phyloP scores from a whole-genome alignment of 2,113 vertebrate species.

The Alligator sinensis region DNA sequence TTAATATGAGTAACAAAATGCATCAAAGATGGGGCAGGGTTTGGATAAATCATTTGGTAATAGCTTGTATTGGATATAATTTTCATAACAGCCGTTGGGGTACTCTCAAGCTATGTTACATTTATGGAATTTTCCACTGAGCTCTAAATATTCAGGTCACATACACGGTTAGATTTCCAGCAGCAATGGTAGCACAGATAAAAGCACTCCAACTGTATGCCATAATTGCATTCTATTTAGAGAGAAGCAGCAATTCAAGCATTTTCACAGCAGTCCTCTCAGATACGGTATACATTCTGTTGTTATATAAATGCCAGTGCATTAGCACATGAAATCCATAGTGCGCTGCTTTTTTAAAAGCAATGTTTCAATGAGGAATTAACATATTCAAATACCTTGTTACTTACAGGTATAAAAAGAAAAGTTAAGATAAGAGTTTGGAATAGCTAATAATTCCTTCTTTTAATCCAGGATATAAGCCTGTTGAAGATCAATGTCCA shows the following conservation, averaged over 20 bases:
- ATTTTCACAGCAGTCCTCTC: slow-evolving; percentile 73
- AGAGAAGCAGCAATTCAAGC: slow-evolving; percentile 50
- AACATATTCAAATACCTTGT: neutral
- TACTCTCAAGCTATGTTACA: slow-evolving; percentile 47
- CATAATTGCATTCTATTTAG: slow-evolving; percentile 76
- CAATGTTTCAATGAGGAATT: slow-evolving; percentile 13
- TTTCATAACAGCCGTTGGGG: slow-evolving; percentile 47
- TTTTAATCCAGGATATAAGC: neutral
- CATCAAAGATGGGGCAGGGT: neutral
- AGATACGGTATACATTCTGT: slow-evolving; percentile 49
- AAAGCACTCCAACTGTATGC: slow-evolving; percentile 68
- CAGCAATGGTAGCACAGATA: slow-evolving; percentile 72
- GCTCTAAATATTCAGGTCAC: slow-evolving; percentile 78
- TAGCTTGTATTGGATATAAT: slow-evolving; percentile 7
- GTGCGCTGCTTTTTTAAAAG: slow-evolving; percentile 2
- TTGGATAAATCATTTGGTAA: slow-evolving; percentile 20
- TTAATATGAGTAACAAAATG: slow-evolving; percentile 20
- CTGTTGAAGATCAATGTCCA: neutral
- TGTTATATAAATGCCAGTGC: slow-evolving; percentile 66
- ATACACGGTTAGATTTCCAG: slow-evolving; percentile 75
- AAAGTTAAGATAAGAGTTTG: neutral
- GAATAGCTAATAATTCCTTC: neutral
- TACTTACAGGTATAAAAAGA: neutral
- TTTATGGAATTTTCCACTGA: slow-evolving; percentile 79
- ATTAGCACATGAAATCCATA: slow-evolving; percentile 50